Base-by-base conservation (phyloP, 2,113 vertebrate genomes). In the Xiphorhynchus elegans region DNA sequence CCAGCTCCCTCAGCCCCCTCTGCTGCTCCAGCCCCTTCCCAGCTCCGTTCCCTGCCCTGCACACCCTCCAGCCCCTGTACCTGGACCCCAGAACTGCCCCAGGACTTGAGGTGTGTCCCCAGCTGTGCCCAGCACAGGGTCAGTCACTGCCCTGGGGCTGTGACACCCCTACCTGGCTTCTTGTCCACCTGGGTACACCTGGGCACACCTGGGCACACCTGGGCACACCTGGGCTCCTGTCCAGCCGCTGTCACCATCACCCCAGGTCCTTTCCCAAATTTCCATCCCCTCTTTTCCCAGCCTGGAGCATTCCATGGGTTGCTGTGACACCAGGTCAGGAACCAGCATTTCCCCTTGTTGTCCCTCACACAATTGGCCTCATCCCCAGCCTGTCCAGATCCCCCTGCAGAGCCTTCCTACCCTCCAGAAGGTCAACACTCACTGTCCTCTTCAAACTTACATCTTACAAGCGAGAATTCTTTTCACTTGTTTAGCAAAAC, bases 81-180 rank as follows among this genome's bases (percentile, higher is more conserved):
- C 24, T 50, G 49, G 49, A 25, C 24, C 24, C 69, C 47, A 77
- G 40, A 62, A 24, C 12, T 85, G 52, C 7, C 24, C 16, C 26
- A 31, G 12, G 1, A n/a, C 2, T 31, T 0, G 2, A 89, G 56
- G 10, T 35, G 49, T 0, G 1, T 4, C 31, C n/a, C 53, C 66
- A 39, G 28, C 24, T 37, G 25, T 29, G 46, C 20, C 1, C 1
- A 62, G 8, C 59, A 58, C 31, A 53, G 16, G 23, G 2, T 29
- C 2, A 0, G 37, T 67, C 37, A 37, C 53, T 17, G 64, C 29
- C 25, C 23, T 49, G 3, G 0, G 25, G 26, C 42, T 52, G 68
- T 73, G 58, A 40, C 81, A 13, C 66, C 46, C 37, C 79, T n/a
- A n/a, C n/a, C n/a, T 10, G 40, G 29, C 16, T 16, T 16, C 39